A percentile compares a stretch with the other conserved stretches of the same genome.
Conservation (phyloP, 1,140 invertebrate genomes). For the Melanaphis sacchari region DNA sequence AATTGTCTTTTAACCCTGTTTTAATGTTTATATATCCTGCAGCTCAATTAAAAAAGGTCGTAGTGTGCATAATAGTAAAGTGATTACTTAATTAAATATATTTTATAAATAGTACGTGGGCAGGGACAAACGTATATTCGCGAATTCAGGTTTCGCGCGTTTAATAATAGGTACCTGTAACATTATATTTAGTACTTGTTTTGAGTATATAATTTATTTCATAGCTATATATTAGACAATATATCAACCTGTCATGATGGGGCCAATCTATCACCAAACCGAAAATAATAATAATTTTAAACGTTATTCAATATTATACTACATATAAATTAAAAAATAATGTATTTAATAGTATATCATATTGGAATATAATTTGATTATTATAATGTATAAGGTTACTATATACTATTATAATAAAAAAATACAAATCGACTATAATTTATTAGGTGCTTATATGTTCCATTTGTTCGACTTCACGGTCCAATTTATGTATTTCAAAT, state of each 20-base stretch:
- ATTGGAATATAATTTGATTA: background rate
- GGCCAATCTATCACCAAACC: background rate
- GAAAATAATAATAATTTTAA: background rate
- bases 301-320: background rate
- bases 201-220: constrained; percentile 5
- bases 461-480: background rate
- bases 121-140: background rate
- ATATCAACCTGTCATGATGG: background rate
- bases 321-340: background rate
- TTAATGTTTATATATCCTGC: background rate
- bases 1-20: constrained; percentile 33
- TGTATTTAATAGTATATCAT: background rate
- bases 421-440: background rate
- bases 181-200: background rate
- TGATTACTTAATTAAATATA: background rate
- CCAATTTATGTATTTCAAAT: background rate
- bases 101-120: background rate
- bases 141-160: background rate
- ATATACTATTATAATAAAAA: background rate
- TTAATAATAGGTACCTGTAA: background rate
- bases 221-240: background rate
- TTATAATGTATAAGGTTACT: background rate
- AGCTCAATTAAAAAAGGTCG: constrained; percentile 3
- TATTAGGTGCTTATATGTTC: background rate
- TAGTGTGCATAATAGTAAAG: background rate